A percentile compares a stretch with the other conserved stretches of the same genome.
Evolutionary conservation across 2,797 vertebrate genomes (phyloP).

Genomic region (Enteromius paludinosus): DNA sequence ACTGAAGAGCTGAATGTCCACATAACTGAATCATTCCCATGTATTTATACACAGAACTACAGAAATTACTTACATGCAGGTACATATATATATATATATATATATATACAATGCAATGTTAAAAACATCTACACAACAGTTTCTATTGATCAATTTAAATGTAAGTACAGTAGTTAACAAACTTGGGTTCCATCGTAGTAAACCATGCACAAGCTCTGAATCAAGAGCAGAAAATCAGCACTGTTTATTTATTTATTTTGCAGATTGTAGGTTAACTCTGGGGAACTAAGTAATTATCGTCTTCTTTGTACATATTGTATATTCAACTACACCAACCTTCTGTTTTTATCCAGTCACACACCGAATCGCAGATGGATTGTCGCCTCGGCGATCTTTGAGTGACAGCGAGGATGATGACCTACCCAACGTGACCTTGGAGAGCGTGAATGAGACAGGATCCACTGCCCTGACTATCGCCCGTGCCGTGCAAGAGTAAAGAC

Average conservation of each 20-base stretch:
- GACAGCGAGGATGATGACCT: constrained; percentile 91
- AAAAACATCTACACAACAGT: background rate
- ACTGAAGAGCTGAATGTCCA: background rate
- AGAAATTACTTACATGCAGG: background rate
- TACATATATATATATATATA: background rate
- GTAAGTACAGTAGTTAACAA: background rate
- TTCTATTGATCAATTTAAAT: background rate
- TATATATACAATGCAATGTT: background rate
- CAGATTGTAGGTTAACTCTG: background rate
- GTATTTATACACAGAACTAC: background rate
- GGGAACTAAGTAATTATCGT: background rate
- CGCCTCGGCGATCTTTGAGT: constrained; percentile 69
- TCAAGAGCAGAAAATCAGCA: background rate
- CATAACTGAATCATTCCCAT: background rate
- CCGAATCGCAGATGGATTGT: constrained; percentile 51
- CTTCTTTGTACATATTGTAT: background rate
- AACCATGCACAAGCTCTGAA: background rate
- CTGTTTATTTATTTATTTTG: background rate
- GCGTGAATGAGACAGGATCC: constrained; percentile 90
- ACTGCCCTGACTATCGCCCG: constrained; percentile 90
- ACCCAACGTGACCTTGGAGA: constrained; percentile 91
- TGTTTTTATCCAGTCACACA: constrained; percentile 50
- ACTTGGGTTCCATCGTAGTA: background rate
- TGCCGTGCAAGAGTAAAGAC: constrained; percentile 88
- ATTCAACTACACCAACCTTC: constrained; percentile 11